These are phyloP conservation scores for Scolanthus callimorphus DNA, from an alignment of 92 coral and sea anemone genomes.

Conservation along the genomic window DNA sequence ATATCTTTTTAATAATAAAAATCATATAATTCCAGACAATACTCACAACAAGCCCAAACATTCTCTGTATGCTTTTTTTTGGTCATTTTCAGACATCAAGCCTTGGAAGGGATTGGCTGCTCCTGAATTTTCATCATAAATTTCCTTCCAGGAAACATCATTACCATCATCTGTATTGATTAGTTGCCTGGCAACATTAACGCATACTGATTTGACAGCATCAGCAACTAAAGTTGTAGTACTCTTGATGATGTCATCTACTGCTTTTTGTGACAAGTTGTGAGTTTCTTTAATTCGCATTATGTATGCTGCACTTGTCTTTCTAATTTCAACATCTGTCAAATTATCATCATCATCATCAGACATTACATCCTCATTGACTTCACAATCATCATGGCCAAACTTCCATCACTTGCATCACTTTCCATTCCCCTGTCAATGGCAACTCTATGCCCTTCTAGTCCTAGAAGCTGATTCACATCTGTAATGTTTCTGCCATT, in stretches of 20 bases:
- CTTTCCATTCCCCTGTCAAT: too few species aligned
- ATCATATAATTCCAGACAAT: slow-evolving; percentile 6
- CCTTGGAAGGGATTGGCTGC: slow-evolving; percentile 50
- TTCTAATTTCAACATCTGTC: slow-evolving; percentile 9
- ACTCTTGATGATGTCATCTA: slow-evolving; percentile 36
- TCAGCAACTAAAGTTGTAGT: slow-evolving; percentile 27
- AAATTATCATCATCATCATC: slow-evolving; percentile 26
- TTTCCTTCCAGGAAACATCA: slow-evolving; percentile 27
- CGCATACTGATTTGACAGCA: slow-evolving; percentile 33
- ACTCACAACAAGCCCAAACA: slow-evolving; percentile 45
- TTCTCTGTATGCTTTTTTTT: slow-evolving; percentile 40
- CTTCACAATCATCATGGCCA: not conserved
- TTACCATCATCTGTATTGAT: slow-evolving; percentile 10
- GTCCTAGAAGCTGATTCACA: slow-evolving; percentile 2
- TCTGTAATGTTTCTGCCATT: slow-evolving; percentile 7
- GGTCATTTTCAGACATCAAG: slow-evolving; percentile 35
- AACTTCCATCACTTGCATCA: not conserved
- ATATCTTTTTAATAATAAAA: not conserved
- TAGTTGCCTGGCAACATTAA: slow-evolving; percentile 26
- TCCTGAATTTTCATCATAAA: slow-evolving; percentile 31
- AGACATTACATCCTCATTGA: slow-evolving; percentile 7
- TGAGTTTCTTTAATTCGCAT: slow-evolving; percentile 35
- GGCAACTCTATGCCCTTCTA: slow-evolving; percentile 9
- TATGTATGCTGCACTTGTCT: slow-evolving; percentile 46
- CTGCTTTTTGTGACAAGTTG: slow-evolving; percentile 38